Evolutionary conservation across 2,797 vertebrate species (phyloP).

Genomic region (Helicolenus hilgendorfi): DNA sequence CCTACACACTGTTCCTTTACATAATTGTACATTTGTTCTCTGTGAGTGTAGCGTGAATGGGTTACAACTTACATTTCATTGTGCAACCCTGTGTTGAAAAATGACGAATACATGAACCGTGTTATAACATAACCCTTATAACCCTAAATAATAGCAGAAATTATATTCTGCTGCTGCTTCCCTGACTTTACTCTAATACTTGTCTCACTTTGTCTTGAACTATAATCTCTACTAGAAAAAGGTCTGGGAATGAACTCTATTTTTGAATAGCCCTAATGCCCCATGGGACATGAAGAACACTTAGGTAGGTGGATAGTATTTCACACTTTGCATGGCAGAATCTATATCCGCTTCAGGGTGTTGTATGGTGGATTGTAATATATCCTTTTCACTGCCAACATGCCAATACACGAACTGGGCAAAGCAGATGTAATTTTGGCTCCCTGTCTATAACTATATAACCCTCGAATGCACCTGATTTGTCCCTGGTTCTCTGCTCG

Average conservation of each 20-base stretch:
- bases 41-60: not conserved
- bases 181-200: not conserved
- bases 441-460: no score
- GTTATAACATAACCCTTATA: no score
- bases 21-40: not conserved
- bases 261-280: not conserved
- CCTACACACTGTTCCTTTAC: no score
- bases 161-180: not conserved
- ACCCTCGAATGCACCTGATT: no score
- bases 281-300: not conserved
- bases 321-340: not conserved
- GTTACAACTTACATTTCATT: not conserved
- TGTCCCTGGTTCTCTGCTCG: no score
- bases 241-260: not conserved
- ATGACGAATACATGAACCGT: not conserved
- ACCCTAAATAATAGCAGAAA: no score
- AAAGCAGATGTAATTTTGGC: no score
- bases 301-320: not conserved
- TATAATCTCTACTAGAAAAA: not conserved
- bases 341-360: not conserved
- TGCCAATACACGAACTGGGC: fast-evolving
- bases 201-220: not conserved
- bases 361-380: not conserved
- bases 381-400: not conserved
- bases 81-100: not conserved